Conservation (phyloP, 2,797 vertebrate species). For the Astyanax mexicanus region DNA sequence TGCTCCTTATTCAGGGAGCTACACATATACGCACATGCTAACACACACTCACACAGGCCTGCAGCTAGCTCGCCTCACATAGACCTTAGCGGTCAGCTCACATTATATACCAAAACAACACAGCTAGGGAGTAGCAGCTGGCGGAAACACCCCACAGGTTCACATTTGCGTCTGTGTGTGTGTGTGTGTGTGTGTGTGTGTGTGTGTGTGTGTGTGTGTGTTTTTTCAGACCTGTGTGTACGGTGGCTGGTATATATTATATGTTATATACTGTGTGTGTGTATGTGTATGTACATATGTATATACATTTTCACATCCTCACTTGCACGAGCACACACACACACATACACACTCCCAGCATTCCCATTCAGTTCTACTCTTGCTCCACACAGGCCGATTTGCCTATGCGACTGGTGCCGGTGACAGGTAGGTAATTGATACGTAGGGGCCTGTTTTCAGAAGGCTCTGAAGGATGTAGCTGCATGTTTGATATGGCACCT, state of each 20-base stretch:
- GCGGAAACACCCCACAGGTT: slow-evolving; percentile 47
- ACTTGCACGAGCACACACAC: slow-evolving; percentile 2
- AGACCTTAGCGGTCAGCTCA: slow-evolving; percentile 58
- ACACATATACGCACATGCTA: slow-evolving; percentile 35
- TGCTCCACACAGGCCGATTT: slow-evolving; percentile 65
- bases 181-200: slow-evolving; percentile 38
- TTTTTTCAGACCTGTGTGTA: not conserved
- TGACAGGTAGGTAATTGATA: slow-evolving; percentile 67
- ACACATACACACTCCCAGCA: slow-evolving; percentile 28
- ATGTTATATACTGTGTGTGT: no score
- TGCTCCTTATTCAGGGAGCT: slow-evolving; percentile 56
- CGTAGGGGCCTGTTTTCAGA: slow-evolving; percentile 60
- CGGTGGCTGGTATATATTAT: no score
- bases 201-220: slow-evolving; percentile 28
- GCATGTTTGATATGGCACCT: slow-evolving; percentile 66
- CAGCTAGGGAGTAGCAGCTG: slow-evolving; percentile 52
- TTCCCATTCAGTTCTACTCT: slow-evolving; percentile 44
- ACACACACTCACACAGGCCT: slow-evolving; percentile 38
- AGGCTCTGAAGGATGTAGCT: slow-evolving; percentile 66
- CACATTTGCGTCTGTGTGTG: slow-evolving; percentile 43
- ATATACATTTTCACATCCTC: slow-evolving; percentile 44
- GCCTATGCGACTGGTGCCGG: slow-evolving; percentile 59
- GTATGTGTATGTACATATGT: no score
- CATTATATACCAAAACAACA: slow-evolving; percentile 60
- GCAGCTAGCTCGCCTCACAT: slow-evolving; percentile 40